Base-by-base conservation (phyloP, 2,888 invertebrate species). In the Oscheius sp. region DNA sequence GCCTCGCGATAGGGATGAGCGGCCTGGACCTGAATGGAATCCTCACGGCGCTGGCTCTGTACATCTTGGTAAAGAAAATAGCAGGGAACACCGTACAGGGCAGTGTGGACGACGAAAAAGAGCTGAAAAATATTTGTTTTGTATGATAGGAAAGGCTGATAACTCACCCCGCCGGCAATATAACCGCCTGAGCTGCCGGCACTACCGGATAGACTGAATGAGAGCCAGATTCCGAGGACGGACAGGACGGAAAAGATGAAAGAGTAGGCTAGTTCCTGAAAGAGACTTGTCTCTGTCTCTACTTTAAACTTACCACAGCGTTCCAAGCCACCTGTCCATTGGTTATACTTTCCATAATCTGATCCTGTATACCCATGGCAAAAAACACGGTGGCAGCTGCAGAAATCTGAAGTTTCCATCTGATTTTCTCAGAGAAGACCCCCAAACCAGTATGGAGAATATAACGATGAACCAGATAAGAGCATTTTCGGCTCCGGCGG, bases 211-310 rank as follows among this genome's bases (percentile, higher is more conserved):
- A 83, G 83, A 1, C 84, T 82, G 76, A 88, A 88, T 7, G 85
- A 77, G 2, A 88, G 79, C 88, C 87, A 88, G 51, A 86, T 79
- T 33, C 79, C 81, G 35, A 88, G 82, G 11, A 82, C 82, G 35
- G 78, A 84, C 1, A 88, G 79, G 11, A 88, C 82, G 0, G 84
- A 76, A 11, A 88, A 75, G 35, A 88, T 79, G 73, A 86, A 83
- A 0, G 88, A 88, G 77, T 88, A 88, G 29, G 85, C 80, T 47
- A 88, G 84, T 73, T 88, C 87, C 85, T 85, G 66, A 21, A 75
- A 63, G 9, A 48, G 10, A 21, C 10, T 35, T 42, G 60, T 58
- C 32, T 58, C 33, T 13, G 11, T 4, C n/a, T 53, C 53, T 29
- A 11, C n/a, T 53, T 1, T 11, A 29, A 29, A 33, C 80, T 62